phyloP scores from a whole-genome alignment of 2,888 invertebrate genomes.

The Sarcophaga caerulescens region DNA sequence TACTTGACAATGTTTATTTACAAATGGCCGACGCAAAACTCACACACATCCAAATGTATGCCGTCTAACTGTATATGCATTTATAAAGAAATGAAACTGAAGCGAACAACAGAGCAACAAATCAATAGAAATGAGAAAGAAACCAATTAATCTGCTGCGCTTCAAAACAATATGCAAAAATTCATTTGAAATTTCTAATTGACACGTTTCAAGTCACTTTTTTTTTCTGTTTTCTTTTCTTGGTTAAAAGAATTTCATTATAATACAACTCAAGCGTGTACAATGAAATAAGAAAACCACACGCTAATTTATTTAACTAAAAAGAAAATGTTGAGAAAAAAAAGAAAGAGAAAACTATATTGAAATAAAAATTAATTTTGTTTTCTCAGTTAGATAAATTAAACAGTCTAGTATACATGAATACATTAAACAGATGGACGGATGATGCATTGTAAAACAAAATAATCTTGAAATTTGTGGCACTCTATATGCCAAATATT shows the following conservation, averaged over 20 bases:
- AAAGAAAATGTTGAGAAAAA: not conserved
- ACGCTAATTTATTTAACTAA: not conserved
- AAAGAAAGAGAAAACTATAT: not conserved
- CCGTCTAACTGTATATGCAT: not conserved
- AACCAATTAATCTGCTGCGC: constrained; percentile 39
- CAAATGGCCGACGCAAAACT: constrained; percentile 63
- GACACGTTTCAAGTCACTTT: constrained; percentile 26
- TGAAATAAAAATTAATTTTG: not conserved
- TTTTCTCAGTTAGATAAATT: no score
- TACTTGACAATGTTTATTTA: constrained; percentile 41
- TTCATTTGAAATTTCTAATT: constrained; percentile 15
- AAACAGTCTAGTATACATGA: no score
- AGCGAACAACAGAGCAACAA: not conserved
- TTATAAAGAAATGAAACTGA: not conserved
- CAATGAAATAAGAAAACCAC: not conserved
- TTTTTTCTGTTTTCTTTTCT: not conserved
- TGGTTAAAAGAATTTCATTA: not conserved
- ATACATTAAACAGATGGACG: no score
- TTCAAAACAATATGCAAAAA: constrained; percentile 19
- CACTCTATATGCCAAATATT: no score
- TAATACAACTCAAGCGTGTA: not conserved
- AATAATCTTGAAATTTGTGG: no score
- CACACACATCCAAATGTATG: not conserved
- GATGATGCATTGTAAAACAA: no score
- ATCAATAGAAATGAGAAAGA: not conserved